Evolutionary conservation across 2,888 invertebrate species (phyloP).

Genomic region (Hemistola chrysoprasaria): DNA sequence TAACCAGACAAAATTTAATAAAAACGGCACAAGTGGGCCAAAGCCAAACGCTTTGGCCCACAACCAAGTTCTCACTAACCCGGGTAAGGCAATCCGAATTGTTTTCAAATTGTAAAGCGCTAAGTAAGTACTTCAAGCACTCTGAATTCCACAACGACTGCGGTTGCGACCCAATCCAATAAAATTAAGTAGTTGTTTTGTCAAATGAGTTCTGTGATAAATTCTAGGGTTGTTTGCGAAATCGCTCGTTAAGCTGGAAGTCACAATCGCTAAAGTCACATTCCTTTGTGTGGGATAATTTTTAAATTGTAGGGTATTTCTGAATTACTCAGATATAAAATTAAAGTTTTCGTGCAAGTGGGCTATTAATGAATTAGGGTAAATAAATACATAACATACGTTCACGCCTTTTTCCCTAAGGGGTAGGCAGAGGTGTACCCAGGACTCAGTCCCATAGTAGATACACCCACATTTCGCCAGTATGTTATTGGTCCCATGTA

Average conservation of each 20-base stretch:
- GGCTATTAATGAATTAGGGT: too few species aligned
- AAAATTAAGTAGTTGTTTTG: slow-evolving; percentile 20
- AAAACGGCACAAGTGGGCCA: slow-evolving; percentile 25
- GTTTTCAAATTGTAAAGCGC: slow-evolving; percentile 27
- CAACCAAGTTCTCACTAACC: slow-evolving; percentile 25
- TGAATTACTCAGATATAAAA: too few species aligned
- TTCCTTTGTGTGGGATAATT: slow-evolving; percentile 1
- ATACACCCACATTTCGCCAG: too few species aligned
- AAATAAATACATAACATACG: too few species aligned
- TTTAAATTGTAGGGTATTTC: neutral
- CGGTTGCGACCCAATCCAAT: slow-evolving; percentile 21
- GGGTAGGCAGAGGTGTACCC: too few species aligned
- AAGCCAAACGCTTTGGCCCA: too few species aligned
- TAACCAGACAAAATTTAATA: slow-evolving; percentile 29
- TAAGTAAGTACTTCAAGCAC: slow-evolving; percentile 24
- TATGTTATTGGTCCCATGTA: too few species aligned
- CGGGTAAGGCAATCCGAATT: slow-evolving; percentile 21
- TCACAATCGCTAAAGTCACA: neutral
- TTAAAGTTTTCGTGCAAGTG: too few species aligned
- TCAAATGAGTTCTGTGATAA: slow-evolving; percentile 7
- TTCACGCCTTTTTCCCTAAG: too few species aligned
- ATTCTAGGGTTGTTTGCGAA: slow-evolving; percentile 7
- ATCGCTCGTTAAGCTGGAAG: neutral
- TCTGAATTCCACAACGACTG: slow-evolving; percentile 22
- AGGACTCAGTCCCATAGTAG: too few species aligned